Evolutionary conservation across 2,797 vertebrate species (phyloP), one percentile per base, ranked within the genome.

Genomic region (Loriculus beryllinus): DNA sequence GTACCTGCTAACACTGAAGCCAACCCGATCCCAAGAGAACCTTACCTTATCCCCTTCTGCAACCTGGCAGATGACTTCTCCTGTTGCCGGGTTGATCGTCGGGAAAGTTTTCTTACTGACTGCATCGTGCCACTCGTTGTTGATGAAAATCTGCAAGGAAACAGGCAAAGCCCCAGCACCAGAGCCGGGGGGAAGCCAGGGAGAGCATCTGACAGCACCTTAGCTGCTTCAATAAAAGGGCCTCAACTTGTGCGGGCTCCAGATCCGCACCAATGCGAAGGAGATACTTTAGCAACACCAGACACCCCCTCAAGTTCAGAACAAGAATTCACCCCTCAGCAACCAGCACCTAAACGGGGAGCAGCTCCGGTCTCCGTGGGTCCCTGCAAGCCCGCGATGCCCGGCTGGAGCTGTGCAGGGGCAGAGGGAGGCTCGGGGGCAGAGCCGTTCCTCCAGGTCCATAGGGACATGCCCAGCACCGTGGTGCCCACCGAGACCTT

Each of bases 121-220:
- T 2, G 99, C 98, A 43, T 99, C 98, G 0, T 99, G 98, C 99
- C 99, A 99, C 60, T 99, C 98, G 3, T 99, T 99, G 94, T 99
- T 99, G 93, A 99, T 99, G 88, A 99, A 99, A 75, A 99, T 98
- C 99, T 99, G 97, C 39, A 94, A 63, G 0, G 12, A 60, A 60
- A 92, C 76, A 39, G 68, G 54, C n/a, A 21, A 22, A 74, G 10
- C 23, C 43, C 52, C 3, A 0, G 2, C 75, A 75, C 28, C 71
- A 71, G 23, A 48, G 42, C 6, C 11, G 2, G 3, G 9, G 40
- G 7, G 64, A 17, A 65, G 71, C 29, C 11, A 1, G 9, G 2
- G 7, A 2, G 14, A 75, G 56, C 33, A n/a, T 23, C 31, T 21
- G 29, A n/a, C 19, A 28, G 31, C 29, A 16, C 4, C 40, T 63